Conservation (phyloP, 2,888 invertebrate species). For the Caradrina clavipalpis region DNA sequence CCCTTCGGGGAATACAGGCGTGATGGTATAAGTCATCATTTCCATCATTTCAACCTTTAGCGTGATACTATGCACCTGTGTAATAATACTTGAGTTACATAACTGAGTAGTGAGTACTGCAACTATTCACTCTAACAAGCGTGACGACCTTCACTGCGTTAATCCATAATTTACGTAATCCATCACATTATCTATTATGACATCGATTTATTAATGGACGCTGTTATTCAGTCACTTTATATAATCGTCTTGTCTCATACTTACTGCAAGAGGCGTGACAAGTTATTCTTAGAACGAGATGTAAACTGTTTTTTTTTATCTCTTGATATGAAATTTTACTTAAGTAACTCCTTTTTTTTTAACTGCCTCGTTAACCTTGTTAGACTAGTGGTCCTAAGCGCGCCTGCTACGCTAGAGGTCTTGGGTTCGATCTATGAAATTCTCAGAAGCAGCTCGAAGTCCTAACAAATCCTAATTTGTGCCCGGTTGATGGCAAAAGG, state of each 20-base stretch:
- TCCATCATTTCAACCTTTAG: not conserved
- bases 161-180: constrained; percentile 8
- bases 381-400: no score
- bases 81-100: not conserved
- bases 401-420: no score
- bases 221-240: not conserved
- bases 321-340: not conserved
- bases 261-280: not conserved
- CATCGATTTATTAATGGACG: not conserved
- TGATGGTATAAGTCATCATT: no score
- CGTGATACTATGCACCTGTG: not conserved
- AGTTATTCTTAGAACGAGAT: not conserved
- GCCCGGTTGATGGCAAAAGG: no score
- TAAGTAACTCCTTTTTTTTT: no score
- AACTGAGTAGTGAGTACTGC: not conserved
- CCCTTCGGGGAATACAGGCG: no score
- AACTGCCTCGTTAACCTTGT: no score
- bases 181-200: not conserved
- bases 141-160: not conserved
- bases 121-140: not conserved
- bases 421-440: no score
- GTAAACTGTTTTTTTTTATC: not conserved
- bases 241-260: not conserved
- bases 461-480: no score
- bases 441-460: no score